Evolutionary conservation across 1,140 invertebrate genomes (phyloP).

Genomic region (Pectinophora gossypiella): DNA sequence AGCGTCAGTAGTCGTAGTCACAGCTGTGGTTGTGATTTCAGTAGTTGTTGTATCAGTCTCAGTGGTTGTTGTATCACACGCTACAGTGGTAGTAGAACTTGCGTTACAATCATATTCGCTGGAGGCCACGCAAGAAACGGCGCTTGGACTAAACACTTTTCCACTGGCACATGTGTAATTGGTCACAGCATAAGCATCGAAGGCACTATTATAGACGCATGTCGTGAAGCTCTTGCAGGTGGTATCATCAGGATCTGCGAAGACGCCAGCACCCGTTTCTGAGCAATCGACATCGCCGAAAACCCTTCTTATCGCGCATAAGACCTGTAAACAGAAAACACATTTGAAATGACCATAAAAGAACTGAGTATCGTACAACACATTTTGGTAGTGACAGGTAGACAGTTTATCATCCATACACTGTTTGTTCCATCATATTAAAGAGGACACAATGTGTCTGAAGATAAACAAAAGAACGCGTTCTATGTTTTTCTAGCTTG

Average conservation of each 20-base stretch:
- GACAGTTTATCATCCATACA: too few species aligned
- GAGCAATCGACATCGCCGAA: constrained; percentile 38
- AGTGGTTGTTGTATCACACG: too few species aligned
- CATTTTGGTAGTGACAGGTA: background rate
- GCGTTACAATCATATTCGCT: constrained; percentile 32
- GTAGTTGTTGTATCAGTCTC: background rate
- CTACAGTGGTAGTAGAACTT: constrained; percentile 14
- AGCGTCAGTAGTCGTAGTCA: background rate
- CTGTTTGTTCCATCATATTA: too few species aligned
- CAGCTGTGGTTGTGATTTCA: background rate
- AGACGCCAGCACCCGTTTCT: constrained; percentile 26
- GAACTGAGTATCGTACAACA: too few species aligned
- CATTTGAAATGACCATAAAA: too few species aligned
- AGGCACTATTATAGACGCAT: constrained; percentile 30
- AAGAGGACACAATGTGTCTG: too few species aligned
- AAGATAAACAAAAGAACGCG: too few species aligned
- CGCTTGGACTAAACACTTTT: constrained; percentile 33
- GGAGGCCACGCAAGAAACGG: constrained; percentile 24
- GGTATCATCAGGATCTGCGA: constrained; percentile 32
- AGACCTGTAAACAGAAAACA: constrained; percentile 26
- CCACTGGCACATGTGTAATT: constrained; percentile 45
- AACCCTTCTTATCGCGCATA: constrained; percentile 31
- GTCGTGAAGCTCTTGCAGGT: constrained; percentile 45
- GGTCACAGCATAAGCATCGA: constrained; percentile 24
- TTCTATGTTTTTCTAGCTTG: too few species aligned